These are phyloP conservation scores for Passerina amoena DNA, from an alignment of 2,113 vertebrate species.

Conservation along the genomic window DNA sequence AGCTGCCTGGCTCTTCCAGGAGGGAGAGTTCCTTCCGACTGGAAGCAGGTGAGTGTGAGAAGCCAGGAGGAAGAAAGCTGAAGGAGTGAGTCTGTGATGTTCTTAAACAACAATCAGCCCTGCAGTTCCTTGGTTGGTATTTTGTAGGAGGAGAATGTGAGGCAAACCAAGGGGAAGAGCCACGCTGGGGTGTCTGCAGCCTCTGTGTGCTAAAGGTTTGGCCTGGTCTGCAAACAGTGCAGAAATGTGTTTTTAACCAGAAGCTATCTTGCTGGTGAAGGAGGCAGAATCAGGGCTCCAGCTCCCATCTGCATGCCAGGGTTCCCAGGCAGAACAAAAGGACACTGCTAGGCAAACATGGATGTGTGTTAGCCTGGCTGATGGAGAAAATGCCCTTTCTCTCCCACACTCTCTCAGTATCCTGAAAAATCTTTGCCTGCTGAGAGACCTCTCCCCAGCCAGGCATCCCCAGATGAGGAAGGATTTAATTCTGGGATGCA, in stretches of 20 bases:
- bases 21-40: not conserved
- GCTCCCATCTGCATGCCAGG: not conserved
- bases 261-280: not conserved
- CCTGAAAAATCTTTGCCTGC: not conserved
- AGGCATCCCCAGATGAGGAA: not conserved
- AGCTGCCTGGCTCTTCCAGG: not conserved
- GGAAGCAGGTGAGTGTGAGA: not conserved
- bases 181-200: not conserved
- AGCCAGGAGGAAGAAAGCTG: not conserved
- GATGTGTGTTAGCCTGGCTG: not conserved
- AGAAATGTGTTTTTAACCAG: not conserved
- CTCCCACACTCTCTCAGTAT: not conserved
- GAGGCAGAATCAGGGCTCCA: not conserved
- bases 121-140: accelerated
- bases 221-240: not conserved
- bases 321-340: not conserved
- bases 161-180: not conserved
- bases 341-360: not conserved
- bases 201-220: not conserved
- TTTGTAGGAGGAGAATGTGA: not conserved
- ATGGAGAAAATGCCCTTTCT: not conserved
- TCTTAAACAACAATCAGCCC: accelerated
- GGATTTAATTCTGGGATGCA: not conserved
- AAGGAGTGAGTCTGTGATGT: not conserved
- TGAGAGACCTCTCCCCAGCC: not conserved